Percentiles rank a stretch among this genome's conserved stretches.
These are phyloP conservation scores for Synanthedon myopaeformis DNA, from an alignment of 2,888 invertebrate genomes.

Conservation along the genomic window DNA sequence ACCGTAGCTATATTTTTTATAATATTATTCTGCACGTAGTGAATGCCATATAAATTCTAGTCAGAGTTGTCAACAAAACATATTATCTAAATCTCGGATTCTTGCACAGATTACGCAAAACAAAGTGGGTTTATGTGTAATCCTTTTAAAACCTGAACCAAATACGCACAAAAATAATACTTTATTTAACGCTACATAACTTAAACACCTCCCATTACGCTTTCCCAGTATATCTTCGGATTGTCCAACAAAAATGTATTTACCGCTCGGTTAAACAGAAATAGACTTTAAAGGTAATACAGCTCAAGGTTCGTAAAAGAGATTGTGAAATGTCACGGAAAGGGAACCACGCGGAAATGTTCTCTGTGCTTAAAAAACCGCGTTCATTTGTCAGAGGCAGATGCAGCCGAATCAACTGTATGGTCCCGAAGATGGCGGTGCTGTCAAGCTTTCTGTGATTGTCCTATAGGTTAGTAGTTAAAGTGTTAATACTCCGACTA, in stretches of 20 bases:
- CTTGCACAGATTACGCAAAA: not conserved
- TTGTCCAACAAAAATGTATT: slow-evolving; percentile 13
- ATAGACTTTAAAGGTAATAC: not conserved
- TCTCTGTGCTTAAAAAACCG: slow-evolving; percentile 62
- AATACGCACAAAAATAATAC: slow-evolving; percentile 3
- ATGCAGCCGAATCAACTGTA: slow-evolving; percentile 52
- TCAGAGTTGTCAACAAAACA: not conserved
- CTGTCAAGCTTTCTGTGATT: not conserved
- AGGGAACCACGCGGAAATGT: slow-evolving; percentile 30
- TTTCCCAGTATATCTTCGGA: slow-evolving; percentile 33
- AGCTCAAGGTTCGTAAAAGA: slow-evolving; percentile 1
- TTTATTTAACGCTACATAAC: slow-evolving; percentile 44
- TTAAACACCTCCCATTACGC: slow-evolving; percentile 51
- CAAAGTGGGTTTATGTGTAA: not conserved
- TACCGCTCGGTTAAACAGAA: slow-evolving; percentile 5
- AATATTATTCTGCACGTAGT: no score
- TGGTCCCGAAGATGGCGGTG: slow-evolving; percentile 19
- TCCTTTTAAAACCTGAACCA: not conserved
- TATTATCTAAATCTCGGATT: not conserved
- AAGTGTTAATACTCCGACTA: no score
- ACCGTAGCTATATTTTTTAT: no score
- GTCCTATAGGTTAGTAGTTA: no score
- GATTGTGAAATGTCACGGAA: slow-evolving; percentile 7
- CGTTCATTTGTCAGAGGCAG: slow-evolving; percentile 66
- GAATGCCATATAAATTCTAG: no score